Percentiles rank a stretch among this genome's conserved stretches.
phyloP scores from a whole-genome alignment of 2,888 invertebrate species.

The Monopis laevigella region DNA sequence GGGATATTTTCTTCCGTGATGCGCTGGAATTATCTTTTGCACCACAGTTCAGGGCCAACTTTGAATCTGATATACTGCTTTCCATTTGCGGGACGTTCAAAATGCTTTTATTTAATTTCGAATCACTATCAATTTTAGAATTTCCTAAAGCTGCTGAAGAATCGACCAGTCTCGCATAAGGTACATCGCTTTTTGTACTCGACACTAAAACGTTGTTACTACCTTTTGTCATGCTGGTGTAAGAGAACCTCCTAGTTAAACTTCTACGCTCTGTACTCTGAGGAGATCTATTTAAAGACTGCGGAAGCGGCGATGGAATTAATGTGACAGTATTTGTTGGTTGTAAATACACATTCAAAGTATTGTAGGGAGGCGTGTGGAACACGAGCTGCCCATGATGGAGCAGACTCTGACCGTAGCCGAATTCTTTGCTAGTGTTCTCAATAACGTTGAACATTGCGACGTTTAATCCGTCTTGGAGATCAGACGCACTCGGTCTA shows the following conservation, averaged over 20 bases:
- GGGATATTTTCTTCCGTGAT: conserved; percentile 33
- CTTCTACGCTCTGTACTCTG: conserved; percentile 48
- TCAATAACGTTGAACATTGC: conserved; percentile 78
- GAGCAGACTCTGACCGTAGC: conserved; percentile 93
- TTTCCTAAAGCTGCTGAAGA: conserved; percentile 63
- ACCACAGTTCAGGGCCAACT: conserved; percentile 81
- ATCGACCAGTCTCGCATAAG: conserved; percentile 82
- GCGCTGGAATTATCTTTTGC: conserved; percentile 54
- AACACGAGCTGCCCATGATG: conserved; percentile 89
- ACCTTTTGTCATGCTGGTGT: conserved; percentile 56
- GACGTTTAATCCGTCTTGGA: conserved; percentile 84
- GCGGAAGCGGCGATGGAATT: conserved; percentile 53
- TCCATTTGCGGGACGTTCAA: conserved; percentile 71
- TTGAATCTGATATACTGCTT: conserved; percentile 87
- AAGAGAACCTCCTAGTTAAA: conserved; percentile 57
- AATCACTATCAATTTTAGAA: conserved; percentile 76
- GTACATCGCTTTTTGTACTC: conserved; percentile 73
- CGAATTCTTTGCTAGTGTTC: conserved; percentile 82
- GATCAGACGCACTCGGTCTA: conserved; percentile 82
- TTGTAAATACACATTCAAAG: conserved; percentile 78
- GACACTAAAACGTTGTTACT: conserved; percentile 49
- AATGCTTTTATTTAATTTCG: conserved; percentile 70
- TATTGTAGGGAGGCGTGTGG: conserved; percentile 88
- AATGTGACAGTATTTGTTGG: conserved; percentile 63
- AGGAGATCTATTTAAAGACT: conserved; percentile 47